Base-by-base conservation (phyloP, 2,888 invertebrate species). In the Ennomos erosarius region DNA sequence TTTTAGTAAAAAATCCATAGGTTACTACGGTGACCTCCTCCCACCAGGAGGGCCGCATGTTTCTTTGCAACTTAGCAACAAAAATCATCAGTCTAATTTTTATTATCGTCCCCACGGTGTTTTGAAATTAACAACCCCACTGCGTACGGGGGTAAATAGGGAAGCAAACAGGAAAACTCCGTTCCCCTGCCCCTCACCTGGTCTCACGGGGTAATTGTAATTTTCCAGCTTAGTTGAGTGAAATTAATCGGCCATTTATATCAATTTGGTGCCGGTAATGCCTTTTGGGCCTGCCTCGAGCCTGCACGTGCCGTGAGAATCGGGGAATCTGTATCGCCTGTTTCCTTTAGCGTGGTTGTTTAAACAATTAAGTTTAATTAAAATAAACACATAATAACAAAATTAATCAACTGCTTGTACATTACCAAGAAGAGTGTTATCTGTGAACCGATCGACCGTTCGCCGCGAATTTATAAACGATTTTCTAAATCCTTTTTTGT, bases 181-280 rank as follows among this genome's bases (percentile, higher is more conserved):
- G 36, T 37, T 40, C 36, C 51, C 38, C 38, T 45, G 26, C 52
- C 36, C 43, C 33, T 13, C 46, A 36, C 46, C 46, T 37, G 36
- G 45, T 16, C 42, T 46, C 46, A 26, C 55, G 42, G 55, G 55
- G 57, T 57, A 54, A 57, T 56, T 62, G 53, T 54, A 56, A 61
- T 61, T 61, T 62, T 54, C 54, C 61, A 50, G 57, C 57, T 62
- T 54, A 57, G 42, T 43, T 54, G 61, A 47, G 50, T 57, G 61
- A 62, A 62, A 54, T 62, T 57, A 62, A 62, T 56, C 61, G 61
- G 13, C 53, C 61, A 57, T 62, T 62, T 62, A 57, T 62, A 56
- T 62, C 61, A 62, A 57, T 62, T 62, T 57, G 52, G 38, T 47
- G 37, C 34, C 53, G 16, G 46, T 56, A 62, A 56, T 62, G 46